These are phyloP conservation scores for Sminthopsis crassicaudata DNA, from an alignment of 2,113 vertebrate species.

Conservation along the genomic window DNA sequence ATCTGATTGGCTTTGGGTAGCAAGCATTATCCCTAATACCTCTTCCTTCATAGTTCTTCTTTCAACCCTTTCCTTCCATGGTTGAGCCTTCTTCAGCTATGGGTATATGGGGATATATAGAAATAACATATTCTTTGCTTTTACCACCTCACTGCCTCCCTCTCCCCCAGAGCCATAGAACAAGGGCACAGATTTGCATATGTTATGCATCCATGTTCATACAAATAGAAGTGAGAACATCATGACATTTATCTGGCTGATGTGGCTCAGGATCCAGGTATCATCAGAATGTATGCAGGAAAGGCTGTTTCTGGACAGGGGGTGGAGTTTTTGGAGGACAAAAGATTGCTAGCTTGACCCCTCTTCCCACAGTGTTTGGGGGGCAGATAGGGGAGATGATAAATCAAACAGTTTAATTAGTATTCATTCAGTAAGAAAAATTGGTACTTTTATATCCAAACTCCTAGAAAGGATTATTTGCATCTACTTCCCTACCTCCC, in stretches of 20 bases:
- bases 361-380: background rate
- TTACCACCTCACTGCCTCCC: background rate
- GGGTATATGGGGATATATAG: background rate
- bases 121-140: background rate
- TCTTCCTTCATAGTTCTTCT: background rate
- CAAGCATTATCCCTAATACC: background rate
- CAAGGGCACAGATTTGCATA: background rate
- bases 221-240: background rate
- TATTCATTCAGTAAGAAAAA: background rate
- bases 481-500: background rate
- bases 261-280: background rate
- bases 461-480: background rate
- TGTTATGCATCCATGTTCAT: background rate
- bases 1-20: background rate
- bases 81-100: background rate
- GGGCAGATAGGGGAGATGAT: too few species aligned
- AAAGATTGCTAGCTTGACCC: background rate
- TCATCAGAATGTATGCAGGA: background rate
- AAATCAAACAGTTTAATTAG: background rate
- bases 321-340: background rate
- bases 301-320: background rate
- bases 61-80: background rate
- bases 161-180: background rate
- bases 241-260: background rate
- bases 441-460: background rate